Conservation (phyloP, 2,797 vertebrate genomes). For the Lateolabrax maculatus region DNA sequence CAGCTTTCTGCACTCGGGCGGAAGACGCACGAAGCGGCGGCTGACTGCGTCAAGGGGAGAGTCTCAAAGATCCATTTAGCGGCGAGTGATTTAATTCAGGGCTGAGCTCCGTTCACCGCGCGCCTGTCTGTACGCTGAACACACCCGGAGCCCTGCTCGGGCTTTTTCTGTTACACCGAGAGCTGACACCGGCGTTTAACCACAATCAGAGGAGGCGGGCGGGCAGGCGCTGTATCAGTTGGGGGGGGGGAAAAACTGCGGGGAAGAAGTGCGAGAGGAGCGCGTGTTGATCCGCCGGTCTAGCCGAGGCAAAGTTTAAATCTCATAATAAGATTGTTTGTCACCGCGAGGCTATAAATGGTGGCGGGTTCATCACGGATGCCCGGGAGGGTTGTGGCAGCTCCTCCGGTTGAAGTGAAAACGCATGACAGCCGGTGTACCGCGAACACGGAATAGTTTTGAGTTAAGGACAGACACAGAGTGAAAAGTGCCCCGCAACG, state of each 20-base stretch:
- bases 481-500: slow-evolving; percentile 39
- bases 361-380: slow-evolving; percentile 76
- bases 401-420: slow-evolving; percentile 55
- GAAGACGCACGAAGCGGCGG: slow-evolving; percentile 77
- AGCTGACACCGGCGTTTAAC: slow-evolving; percentile 82
- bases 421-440: slow-evolving; percentile 17
- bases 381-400: slow-evolving; percentile 69
- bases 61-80: slow-evolving; percentile 87
- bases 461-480: slow-evolving; percentile 41
- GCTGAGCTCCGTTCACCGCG: slow-evolving; percentile 76
- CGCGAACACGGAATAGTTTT: slow-evolving; percentile 17
- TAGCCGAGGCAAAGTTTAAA: slow-evolving; percentile 84
- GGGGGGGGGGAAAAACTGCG: slow-evolving; percentile 50
- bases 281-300: slow-evolving; percentile 82
- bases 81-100: slow-evolving; percentile 83
- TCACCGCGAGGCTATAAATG: slow-evolving; percentile 86
- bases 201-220: slow-evolving; percentile 67
- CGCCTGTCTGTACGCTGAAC: slow-evolving; percentile 77
- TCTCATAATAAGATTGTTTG: slow-evolving; percentile 88
- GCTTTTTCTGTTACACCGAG: slow-evolving; percentile 69
- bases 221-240: slow-evolving; percentile 60
- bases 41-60: slow-evolving; percentile 86
- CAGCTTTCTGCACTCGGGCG: slow-evolving; percentile 68
- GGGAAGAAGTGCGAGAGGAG: slow-evolving; percentile 63
- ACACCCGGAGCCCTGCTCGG: slow-evolving; percentile 69